Evolutionary conservation across 2,888 invertebrate genomes (phyloP).

Genomic region (Polymixis lichenea): DNA sequence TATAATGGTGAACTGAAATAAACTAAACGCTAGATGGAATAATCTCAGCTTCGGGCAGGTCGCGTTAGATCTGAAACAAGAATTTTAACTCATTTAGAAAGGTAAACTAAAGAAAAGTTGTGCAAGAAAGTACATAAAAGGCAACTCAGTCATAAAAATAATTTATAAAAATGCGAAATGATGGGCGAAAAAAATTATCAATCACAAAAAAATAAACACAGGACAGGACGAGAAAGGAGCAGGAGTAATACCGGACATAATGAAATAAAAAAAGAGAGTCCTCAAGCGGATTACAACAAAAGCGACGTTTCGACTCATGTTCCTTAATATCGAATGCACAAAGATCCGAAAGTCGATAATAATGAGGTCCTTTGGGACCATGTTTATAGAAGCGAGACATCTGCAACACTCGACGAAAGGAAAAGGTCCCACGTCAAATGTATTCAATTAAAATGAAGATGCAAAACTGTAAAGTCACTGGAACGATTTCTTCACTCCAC

Average conservation of each 20-base stretch:
- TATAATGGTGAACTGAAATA: conserved; percentile 72
- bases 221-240: not conserved
- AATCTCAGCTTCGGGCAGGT: conserved; percentile 76
- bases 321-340: conserved; percentile 51
- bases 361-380: conserved; percentile 59
- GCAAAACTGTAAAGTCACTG: conserved; percentile 75
- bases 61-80: conserved; percentile 86
- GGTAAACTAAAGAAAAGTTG: conserved; percentile 1
- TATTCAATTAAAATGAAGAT: conserved; percentile 69
- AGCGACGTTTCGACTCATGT: conserved; percentile 35
- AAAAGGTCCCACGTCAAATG: conserved; percentile 64
- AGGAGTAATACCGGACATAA: conserved; percentile 7
- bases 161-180: not conserved
- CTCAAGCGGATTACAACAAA: conserved; percentile 35
- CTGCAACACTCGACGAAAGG: conserved; percentile 62
- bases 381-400: conserved; percentile 56
- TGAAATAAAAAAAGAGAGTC: conserved; percentile 16
- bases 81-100: conserved; percentile 49
- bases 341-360: conserved; percentile 56
- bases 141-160: not conserved
- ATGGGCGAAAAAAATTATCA: not conserved
- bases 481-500: conserved; percentile 62
- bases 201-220: not conserved
- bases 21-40: conserved; percentile 57
- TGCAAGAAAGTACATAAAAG: not conserved